These are phyloP conservation scores for Pogonocichla stellata DNA, from an alignment of 2,113 vertebrate species.

Conservation along the genomic window DNA sequence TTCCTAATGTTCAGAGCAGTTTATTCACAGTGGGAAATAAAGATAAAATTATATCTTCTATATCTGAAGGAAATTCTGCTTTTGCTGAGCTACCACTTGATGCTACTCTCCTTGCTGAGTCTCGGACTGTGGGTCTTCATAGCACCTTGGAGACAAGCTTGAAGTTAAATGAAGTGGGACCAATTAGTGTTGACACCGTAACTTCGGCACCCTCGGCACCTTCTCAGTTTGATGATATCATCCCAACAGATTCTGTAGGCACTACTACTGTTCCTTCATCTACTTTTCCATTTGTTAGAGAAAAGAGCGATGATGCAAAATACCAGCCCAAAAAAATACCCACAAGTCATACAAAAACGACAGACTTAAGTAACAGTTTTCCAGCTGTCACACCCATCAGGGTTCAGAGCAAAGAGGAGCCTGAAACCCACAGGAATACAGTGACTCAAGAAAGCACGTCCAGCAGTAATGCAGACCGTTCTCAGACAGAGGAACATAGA, in stretches of 20 bases:
- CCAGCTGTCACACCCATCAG: not conserved
- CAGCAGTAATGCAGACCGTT: not conserved
- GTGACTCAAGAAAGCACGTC: not conserved
- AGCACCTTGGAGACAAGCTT: not conserved
- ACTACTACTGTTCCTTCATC: not conserved
- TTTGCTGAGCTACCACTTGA: not conserved
- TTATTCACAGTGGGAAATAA: not conserved
- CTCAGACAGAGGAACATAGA: not conserved
- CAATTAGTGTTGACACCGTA: not conserved
- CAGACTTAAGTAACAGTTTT: not conserved
- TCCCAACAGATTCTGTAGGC: not conserved
- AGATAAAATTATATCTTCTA: not conserved
- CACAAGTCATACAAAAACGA: not conserved
- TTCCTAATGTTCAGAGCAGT: not conserved
- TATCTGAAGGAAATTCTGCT: not conserved
- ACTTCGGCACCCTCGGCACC: not conserved
- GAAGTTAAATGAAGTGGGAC: not conserved
- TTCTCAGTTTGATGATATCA: not conserved
- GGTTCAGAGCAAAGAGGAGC: not conserved
- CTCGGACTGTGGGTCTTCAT: not conserved
- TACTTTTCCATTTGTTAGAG: not conserved
- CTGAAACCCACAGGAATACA: not conserved
- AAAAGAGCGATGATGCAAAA: not conserved
- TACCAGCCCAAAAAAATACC: not conserved
- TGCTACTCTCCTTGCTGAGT: not conserved